Evolutionary conservation across 2,113 vertebrate genomes (phyloP).

Genomic region (Rhea americana): DNA sequence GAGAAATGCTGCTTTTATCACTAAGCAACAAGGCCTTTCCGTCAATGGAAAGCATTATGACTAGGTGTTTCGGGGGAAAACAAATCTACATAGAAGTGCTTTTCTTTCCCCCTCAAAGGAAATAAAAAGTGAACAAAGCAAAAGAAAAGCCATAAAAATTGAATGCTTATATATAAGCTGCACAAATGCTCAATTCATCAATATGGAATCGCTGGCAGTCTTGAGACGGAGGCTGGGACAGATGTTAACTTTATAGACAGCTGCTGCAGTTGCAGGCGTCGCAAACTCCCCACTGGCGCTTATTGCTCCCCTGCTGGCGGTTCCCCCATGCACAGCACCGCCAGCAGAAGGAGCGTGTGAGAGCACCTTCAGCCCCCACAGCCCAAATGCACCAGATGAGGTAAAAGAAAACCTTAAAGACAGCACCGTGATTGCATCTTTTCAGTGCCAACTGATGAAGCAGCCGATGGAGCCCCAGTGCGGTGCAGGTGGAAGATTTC

Average conservation of each 20-base stretch:
- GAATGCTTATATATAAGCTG: background rate
- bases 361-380: background rate
- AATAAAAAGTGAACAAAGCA: background rate
- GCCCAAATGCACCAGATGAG: background rate
- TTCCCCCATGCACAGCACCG: background rate
- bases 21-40: slow-evolving; percentile 39
- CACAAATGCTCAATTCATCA: background rate
- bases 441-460: background rate
- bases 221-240: background rate
- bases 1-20: slow-evolving; percentile 41
- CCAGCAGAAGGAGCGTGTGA: background rate
- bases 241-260: slow-evolving; percentile 21
- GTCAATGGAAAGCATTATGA: background rate
- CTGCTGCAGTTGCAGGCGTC: background rate
- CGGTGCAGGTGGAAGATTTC: background rate
- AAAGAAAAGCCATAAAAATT: background rate
- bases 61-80: background rate
- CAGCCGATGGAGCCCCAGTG: background rate
- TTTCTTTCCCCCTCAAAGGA: background rate
- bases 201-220: background rate
- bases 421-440: accelerated
- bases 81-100: background rate
- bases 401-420: background rate
- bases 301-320: accelerated
- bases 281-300: background rate